Percentiles rank a stretch among this genome's conserved stretches.
These are phyloP conservation scores for Drosophila dives DNA, from an alignment of 2,888 invertebrate species.

Conservation along the genomic window DNA sequence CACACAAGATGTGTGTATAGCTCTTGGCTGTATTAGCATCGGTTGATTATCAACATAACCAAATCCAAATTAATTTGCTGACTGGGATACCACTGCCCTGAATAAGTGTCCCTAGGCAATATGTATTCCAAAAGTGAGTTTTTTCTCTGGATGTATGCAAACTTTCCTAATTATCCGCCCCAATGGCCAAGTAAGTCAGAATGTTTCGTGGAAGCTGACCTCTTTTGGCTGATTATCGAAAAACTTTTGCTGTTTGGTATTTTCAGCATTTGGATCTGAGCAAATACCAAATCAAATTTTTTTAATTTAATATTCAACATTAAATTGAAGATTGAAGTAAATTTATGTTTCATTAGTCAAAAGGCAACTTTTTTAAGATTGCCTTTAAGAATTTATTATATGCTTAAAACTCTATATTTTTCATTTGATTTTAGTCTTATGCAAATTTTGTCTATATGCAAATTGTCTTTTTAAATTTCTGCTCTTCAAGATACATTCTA, in stretches of 20 bases:
- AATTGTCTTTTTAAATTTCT: not conserved
- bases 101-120: not conserved
- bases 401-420: not conserved
- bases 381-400: not conserved
- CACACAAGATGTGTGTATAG: not conserved
- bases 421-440: not conserved
- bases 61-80: slow-evolving; percentile 21
- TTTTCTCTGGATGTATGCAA: slow-evolving; percentile 15
- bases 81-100: not conserved
- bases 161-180: slow-evolving; percentile 47
- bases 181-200: slow-evolving; percentile 12
- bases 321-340: not conserved
- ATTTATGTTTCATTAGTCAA: not conserved
- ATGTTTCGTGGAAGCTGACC: not conserved
- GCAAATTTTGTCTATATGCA: not conserved
- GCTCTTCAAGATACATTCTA: not conserved
- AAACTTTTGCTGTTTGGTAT: slow-evolving; percentile 21
- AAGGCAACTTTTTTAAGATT: not conserved
- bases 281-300: not conserved
- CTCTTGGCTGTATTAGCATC: not conserved
- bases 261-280: slow-evolving; percentile 10
- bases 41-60: not conserved
- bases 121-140: not conserved
- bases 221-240: not conserved
- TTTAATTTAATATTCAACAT: slow-evolving; percentile 1